Evolutionary conservation across 2,888 invertebrate species (phyloP).

Genomic region (Nymphalis polychloros): DNA sequence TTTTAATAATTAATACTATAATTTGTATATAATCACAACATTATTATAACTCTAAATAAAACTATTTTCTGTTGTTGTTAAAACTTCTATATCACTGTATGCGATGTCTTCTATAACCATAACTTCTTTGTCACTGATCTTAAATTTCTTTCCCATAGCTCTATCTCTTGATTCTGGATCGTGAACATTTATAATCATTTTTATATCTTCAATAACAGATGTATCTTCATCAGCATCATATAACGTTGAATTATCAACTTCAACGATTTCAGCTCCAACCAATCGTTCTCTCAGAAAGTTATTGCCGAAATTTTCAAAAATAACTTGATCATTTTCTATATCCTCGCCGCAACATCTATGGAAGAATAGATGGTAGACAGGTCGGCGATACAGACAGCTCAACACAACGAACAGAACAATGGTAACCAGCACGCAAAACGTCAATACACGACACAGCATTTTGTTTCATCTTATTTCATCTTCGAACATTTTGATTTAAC

Average conservation of each 20-base stretch:
- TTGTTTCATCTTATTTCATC: slow-evolving; percentile 37
- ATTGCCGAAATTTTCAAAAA: slow-evolving; percentile 64
- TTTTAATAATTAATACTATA: no score
- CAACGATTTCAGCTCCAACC: slow-evolving; percentile 52
- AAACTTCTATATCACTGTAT: slow-evolving; percentile 5
- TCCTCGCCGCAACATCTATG: slow-evolving; percentile 65
- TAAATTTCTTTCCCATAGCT: neutral
- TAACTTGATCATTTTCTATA: slow-evolving; percentile 68
- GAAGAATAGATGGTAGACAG: slow-evolving; percentile 63
- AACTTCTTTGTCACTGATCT: neutral
- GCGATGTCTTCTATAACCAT: neutral
- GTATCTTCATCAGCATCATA: slow-evolving; percentile 14
- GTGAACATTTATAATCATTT: slow-evolving; percentile 21
- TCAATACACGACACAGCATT: slow-evolving; percentile 71
- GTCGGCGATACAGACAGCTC: slow-evolving; percentile 64
- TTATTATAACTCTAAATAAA: neutral
- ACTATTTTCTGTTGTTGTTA: slow-evolving; percentile 1
- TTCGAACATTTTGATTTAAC: slow-evolving; percentile 7
- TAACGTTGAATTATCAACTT: slow-evolving; percentile 39
- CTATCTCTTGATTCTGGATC: slow-evolving; percentile 24
- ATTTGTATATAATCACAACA: neutral
- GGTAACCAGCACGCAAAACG: slow-evolving; percentile 66
- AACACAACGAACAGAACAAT: slow-evolving; percentile 62
- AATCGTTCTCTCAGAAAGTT: slow-evolving; percentile 65
- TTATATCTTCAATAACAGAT: slow-evolving; percentile 7